A percentile compares a stretch with the other conserved stretches of the same genome.
Evolutionary conservation across 1,140 invertebrate genomes (phyloP).

Genomic region (Cardiocondyla obscurior): DNA sequence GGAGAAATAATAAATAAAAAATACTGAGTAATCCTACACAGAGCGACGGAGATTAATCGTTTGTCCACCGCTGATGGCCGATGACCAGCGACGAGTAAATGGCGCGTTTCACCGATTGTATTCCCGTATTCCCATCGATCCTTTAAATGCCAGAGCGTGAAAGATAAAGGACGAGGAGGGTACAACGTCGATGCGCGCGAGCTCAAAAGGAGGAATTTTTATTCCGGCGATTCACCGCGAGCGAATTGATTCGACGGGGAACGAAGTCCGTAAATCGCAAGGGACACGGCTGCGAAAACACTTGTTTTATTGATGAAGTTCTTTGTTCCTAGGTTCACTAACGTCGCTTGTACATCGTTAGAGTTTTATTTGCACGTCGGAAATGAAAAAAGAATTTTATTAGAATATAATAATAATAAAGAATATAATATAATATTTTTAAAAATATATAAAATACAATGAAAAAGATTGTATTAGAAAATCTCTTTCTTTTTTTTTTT

Average conservation of each 20-base stretch:
- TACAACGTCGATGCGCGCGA: neutral
- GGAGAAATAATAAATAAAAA: conserved; percentile 42
- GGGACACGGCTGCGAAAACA: neutral
- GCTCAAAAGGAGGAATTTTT: conserved; percentile 11
- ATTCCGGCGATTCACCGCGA: conserved; percentile 15
- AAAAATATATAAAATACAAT: too few relatives aligned
- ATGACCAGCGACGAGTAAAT: conserved; percentile 33
- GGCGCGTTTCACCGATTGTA: conserved; percentile 53
- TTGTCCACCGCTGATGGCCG: conserved; percentile 27
- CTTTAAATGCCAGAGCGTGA: conserved; percentile 55
- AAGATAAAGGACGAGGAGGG: conserved; percentile 40
- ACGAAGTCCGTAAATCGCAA: neutral
- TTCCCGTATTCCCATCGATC: conserved; percentile 58
- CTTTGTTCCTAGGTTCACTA: neutral
- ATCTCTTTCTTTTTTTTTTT: neutral
- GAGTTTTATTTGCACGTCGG: too few relatives aligned
- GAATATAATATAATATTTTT: too few relatives aligned
- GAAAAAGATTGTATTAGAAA: neutral
- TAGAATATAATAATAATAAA: too few relatives aligned
- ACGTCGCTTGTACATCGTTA: too few relatives aligned
- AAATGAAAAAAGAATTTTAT: too few relatives aligned
- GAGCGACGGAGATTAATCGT: conserved; percentile 27
- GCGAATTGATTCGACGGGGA: conserved; percentile 23
- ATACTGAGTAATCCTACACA: conserved; percentile 8
- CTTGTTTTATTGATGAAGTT: neutral